Base-by-base conservation (phyloP, 2,888 invertebrate species). In the Pachliopta kotzebuea region DNA sequence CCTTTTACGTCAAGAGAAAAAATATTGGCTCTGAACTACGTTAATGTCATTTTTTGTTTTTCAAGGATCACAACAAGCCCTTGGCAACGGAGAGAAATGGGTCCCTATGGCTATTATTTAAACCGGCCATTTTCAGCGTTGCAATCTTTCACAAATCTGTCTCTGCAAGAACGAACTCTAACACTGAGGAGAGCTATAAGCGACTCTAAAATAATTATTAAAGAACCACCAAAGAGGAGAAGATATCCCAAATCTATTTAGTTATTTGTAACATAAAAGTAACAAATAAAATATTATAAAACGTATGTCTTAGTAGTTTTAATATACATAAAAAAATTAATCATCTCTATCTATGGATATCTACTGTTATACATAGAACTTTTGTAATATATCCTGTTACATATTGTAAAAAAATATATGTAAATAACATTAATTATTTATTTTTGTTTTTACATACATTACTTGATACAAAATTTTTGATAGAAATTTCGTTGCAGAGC, bases 81-180 rank as follows among this genome's bases (percentile, higher is more conserved):
- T 0, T 93, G 93, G 92, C 84, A 90, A 56, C 86, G 93, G 18
- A 92, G 92, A 23, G 94, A 94, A 78, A 93, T 94, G 84, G 94
- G 94, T 8, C 86, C 93, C n/a, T 92, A 93, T 67, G 93, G 93
- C 3, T 93, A 93, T 76, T 93, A 93, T 74, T 83, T 94, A 29
- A 90, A 91, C 73, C 78, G 93, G 9, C 93, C 93, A 0, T 76
- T 83, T 8, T 71, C 84, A 1, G 75, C 81, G 1, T 68, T 82
- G 2, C 80, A 80, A 21, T 74, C 83, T 0, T 66, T 76, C n/a
- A 71, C 77, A 8, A 72, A 71, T 56, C 29, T 75, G 6, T 66
- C 80, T 0, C 61, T 72, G 0, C 75, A 74, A n/a, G 76, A 77
- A 23, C 80, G 77, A 49, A 72, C 76, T 4, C 63, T 79, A 21